Evolutionary conservation across 2,797 vertebrate species (phyloP).

Genomic region (Leuciscus waleckii): DNA sequence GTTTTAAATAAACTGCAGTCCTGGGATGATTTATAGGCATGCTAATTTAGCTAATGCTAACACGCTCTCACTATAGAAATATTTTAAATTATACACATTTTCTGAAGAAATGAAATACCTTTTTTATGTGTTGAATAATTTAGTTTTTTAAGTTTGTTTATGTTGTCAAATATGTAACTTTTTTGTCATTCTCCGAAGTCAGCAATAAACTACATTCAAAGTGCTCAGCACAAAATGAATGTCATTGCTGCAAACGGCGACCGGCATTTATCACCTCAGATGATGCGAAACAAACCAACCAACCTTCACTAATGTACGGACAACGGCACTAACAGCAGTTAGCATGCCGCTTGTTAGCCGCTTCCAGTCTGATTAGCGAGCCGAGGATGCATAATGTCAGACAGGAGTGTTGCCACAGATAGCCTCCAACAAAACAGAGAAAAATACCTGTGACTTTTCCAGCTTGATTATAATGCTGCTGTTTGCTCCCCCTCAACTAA

Average conservation of each 20-base stretch:
- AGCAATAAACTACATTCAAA: constrained; percentile 8
- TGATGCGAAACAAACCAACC: constrained; percentile 44
- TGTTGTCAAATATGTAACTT: not conserved
- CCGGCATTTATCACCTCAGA: constrained; percentile 40
- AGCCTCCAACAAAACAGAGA: constrained; percentile 61
- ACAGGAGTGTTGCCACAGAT: constrained; percentile 55
- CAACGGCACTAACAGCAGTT: constrained; percentile 47
- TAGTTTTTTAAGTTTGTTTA: not conserved
- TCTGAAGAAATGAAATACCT: not conserved
- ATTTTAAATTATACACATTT: not conserved
- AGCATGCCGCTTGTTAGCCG: constrained; percentile 50
- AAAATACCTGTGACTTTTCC: constrained; percentile 65
- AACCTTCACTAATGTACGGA: constrained; percentile 48
- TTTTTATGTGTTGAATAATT: not conserved
- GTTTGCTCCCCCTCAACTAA: constrained; percentile 74
- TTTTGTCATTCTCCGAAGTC: constrained; percentile 10
- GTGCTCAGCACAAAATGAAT: constrained; percentile 29
- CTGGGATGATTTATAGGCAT: not conserved
- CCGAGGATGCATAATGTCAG: constrained; percentile 50
- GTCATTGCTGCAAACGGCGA: constrained; percentile 21
- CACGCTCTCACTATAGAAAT: not conserved
- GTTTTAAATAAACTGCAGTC: constrained; percentile 12
- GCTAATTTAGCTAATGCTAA: constrained; percentile 11
- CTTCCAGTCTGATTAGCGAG: constrained; percentile 44
- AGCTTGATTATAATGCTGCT: constrained; percentile 75